Evolutionary conservation across 2,888 invertebrate species (phyloP), one percentile per base, ranked within the genome.

Genomic region (Fragum sueziense): DNA sequence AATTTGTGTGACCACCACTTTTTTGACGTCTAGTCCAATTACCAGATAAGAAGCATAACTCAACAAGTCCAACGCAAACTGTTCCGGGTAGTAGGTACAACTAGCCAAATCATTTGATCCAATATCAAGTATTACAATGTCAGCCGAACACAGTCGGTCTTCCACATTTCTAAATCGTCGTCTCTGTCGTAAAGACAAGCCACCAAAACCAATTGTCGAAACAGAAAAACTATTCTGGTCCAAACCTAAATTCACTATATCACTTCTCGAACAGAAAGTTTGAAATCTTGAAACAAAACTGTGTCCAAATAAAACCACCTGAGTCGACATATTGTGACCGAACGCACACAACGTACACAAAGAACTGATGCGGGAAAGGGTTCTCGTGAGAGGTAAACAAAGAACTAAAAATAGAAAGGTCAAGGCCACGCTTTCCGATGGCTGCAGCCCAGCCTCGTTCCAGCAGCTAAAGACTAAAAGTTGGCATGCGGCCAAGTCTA

Each of bases 231-330:
- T 29, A 22, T 22, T 9, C 25, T 11, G 2, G n/a, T 47, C 31
- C 41, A 74, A 33, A 25, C 74, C 74, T 11, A 74, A 0, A 61
- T 61, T 69, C 9, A 9, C 6, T 20, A 65, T 7, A 3, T 25
- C 57, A 31, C 25, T 20, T n/a, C 27, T 2, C n/a, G 25, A 14
- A 29, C 62, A 52, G 34, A 65, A 73, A 52, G 14, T 25, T 22
- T 57, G 54, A 27, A 74, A 74, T 31, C 74, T 25, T 11, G 31
- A 29, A 7, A 74, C 74, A 69, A 74, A 74, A 47, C 74, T 74
- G 29, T 74, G 74, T 6, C 74, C 74, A 3, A 27, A 57, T 29
- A 74, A 6, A 14, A 57, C 20, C 6, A 74, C 59, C 17, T 57
- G 27, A 1, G 9, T 11, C 29, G 74, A 37, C 74, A 74, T 73